phyloP scores from a whole-genome alignment of 2,113 vertebrate genomes.

The Piaya cayana region DNA sequence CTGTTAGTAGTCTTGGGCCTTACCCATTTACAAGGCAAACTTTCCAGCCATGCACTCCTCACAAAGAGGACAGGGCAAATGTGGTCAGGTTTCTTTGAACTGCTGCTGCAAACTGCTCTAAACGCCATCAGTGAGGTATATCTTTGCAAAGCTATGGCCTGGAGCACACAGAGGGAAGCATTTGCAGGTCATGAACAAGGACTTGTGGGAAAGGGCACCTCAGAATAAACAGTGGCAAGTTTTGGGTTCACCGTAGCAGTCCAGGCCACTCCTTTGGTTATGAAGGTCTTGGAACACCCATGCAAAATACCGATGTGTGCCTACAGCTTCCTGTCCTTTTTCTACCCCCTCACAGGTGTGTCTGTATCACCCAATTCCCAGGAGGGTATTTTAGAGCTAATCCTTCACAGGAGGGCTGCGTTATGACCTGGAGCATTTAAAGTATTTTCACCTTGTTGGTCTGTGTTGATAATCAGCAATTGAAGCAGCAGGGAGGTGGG shows the following conservation, averaged over 20 bases:
- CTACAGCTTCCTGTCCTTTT: background rate
- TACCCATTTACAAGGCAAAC: background rate
- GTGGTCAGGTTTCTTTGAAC: background rate
- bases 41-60: background rate
- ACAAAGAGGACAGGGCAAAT: background rate
- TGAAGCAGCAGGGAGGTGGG: background rate
- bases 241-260: background rate
- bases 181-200: background rate
- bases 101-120: background rate
- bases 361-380: background rate
- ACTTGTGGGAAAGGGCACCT: background rate
- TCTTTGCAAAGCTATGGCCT: background rate
- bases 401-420: background rate
- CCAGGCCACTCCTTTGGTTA: background rate
- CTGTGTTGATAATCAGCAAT: background rate
- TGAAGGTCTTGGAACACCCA: background rate
- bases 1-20: background rate
- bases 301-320: background rate
- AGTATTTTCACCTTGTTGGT: background rate
- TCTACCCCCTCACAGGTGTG: background rate
- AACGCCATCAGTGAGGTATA: background rate
- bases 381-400: background rate
- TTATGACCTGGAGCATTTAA: background rate
- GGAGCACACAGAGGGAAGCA: background rate
- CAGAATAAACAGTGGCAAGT: background rate